Conservation (phyloP, 2,113 vertebrate genomes). For the Micromys minutus region DNA sequence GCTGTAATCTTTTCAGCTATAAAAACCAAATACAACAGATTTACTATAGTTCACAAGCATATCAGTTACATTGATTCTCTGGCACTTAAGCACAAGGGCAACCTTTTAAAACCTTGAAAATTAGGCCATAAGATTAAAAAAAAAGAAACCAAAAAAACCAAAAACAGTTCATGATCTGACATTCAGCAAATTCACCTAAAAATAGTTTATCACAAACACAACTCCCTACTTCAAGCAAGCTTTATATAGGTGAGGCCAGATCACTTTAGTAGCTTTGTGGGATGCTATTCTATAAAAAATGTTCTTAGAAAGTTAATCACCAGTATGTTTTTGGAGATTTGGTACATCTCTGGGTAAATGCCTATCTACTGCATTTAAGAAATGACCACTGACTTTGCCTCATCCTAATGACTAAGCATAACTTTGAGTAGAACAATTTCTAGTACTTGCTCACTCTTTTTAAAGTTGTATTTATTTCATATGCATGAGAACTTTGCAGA, state of each 20-base stretch:
- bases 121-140: conserved; percentile 87
- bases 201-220: conserved; percentile 88
- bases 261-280: conserved; percentile 39
- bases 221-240: conserved; percentile 42
- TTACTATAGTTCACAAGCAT: conserved; percentile 81
- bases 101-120: conserved; percentile 83
- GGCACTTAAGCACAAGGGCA: conserved; percentile 88
- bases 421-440: neutral
- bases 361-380: neutral
- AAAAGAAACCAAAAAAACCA: too few species aligned
- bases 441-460: neutral
- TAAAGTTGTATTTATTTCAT: neutral
- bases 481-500: neutral
- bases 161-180: conserved; percentile 88
- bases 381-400: too few species aligned
- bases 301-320: conserved; percentile 63
- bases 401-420: too few species aligned
- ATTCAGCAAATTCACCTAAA: conserved; percentile 97
- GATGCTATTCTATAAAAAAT: conserved; percentile 31
- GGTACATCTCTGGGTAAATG: conserved; percentile 40
- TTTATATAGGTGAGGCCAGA: conserved; percentile 49
- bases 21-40: conserved; percentile 79
- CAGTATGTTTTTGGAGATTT: conserved; percentile 55
- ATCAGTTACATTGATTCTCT: conserved; percentile 88
- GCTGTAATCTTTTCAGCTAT: conserved; percentile 66